Evolutionary conservation across 2,113 vertebrate species (phyloP).

Genomic region (Sisor rabdophorus): DNA sequence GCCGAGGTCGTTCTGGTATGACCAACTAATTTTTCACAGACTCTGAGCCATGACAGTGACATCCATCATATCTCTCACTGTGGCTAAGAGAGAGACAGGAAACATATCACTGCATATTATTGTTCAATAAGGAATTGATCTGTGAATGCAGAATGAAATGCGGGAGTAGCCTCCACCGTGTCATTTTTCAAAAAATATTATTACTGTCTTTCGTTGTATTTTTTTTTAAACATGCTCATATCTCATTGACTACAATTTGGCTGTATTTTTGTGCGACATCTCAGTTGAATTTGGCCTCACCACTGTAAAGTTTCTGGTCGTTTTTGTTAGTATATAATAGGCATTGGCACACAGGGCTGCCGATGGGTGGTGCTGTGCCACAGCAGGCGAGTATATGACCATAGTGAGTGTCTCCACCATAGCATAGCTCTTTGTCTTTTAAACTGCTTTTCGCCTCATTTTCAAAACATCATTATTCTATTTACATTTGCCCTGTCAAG

Average conservation of each 20-base stretch:
- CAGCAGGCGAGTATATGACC: constrained; percentile 42
- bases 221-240: neutral
- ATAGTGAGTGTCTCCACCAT: neutral
- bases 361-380: constrained; percentile 70
- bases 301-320: neutral
- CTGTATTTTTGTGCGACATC: neutral
- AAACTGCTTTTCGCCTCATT: neutral
- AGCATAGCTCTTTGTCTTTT: neutral
- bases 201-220: neutral
- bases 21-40: constrained; percentile 66
- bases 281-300: constrained; percentile 9
- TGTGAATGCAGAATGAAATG: constrained; percentile 14
- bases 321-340: neutral
- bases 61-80: constrained; percentile 61
- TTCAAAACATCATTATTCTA: constrained; percentile 1
- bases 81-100: constrained; percentile 41
- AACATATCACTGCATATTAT: constrained; percentile 41
- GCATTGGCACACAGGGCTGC: neutral
- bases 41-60: constrained; percentile 53
- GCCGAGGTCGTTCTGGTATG: constrained; percentile 57
- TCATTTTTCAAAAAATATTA: neutral
- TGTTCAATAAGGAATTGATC: constrained; percentile 29
- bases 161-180: neutral
- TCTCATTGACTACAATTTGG: neutral
- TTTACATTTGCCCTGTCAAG: constrained; percentile 53